Evolutionary conservation across 2,113 vertebrate species (phyloP), one percentile per base, ranked within the genome.

Genomic region (Trogon surrucura): DNA sequence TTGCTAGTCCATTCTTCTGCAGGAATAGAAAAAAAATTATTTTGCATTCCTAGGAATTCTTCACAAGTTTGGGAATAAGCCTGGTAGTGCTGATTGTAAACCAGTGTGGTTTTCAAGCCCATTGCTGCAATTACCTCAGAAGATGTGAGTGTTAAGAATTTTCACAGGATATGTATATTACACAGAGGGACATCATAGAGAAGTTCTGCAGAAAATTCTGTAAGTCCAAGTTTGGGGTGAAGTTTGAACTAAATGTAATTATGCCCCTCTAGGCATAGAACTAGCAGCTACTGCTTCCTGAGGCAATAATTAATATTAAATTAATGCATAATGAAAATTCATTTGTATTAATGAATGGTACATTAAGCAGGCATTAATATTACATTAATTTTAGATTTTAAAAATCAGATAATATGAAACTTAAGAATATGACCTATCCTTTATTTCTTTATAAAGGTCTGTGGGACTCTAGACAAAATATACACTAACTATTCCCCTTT

Each of bases 271-370:
- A 72, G 67, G 64, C 64, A 56, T 2, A 70, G 54, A 88, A 90
- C 22, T 26, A 85, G 67, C 56, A 88, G n/a, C 79, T 51, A 83
- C 2, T 7, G 34, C 58, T 78, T 94, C 67, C 85, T 32, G n/a
- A 80, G 64, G 75, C 82, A 88, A 70, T 83, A 94, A 95, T 83
- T 89, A 91, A 74, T 82, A 95, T 85, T 82, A 95, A 92, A 95
- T 91, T 64, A 90, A 90, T 83, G 58, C 71, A 88, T 90, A 83
- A 80, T 88, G 74, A 88, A 94, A 96, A 92, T 88, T 93, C 34
- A 93, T 88, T 88, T 90, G 21, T 92, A 96, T 95, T 96, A 94
- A 96, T 96, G 94, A 95, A 73, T 54, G 51, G 64, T 47, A 23
- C 47, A 95, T 90, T 93, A 77, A 77, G 34, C 4, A 83, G 58